Evolutionary conservation across 2,113 vertebrate genomes (phyloP).

Genomic region (Indicator maculatus): DNA sequence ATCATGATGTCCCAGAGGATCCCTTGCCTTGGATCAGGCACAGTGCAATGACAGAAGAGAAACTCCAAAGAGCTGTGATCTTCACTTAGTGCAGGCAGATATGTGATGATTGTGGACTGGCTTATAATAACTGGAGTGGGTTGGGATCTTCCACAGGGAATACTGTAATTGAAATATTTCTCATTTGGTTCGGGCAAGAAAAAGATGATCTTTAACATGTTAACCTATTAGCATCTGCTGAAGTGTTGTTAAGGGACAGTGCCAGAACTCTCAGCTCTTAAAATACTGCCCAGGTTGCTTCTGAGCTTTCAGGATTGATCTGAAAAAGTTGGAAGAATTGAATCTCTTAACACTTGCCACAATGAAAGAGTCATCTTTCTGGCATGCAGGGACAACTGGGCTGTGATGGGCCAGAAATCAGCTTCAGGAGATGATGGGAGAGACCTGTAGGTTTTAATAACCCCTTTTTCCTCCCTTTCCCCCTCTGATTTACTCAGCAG

Average conservation of each 20-base stretch:
- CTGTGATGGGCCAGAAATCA: not conserved
- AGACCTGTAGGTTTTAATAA: not conserved
- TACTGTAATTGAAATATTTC: slow-evolving; percentile 12
- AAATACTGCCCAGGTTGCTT: slow-evolving; percentile 10
- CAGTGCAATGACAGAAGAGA: not conserved
- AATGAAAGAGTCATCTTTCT: not conserved
- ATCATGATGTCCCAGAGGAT: not conserved
- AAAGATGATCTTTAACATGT: slow-evolving; percentile 19
- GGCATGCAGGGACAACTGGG: not conserved
- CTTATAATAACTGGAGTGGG: not conserved
- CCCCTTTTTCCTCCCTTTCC: not conserved
- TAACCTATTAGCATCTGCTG: not conserved
- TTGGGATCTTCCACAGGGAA: slow-evolving; percentile 14
- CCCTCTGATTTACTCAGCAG: not conserved
- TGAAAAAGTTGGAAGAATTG: not conserved
- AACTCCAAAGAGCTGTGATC: not conserved
- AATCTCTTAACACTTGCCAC: not conserved
- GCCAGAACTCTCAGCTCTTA: not conserved
- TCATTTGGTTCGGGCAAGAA: slow-evolving; percentile 13
- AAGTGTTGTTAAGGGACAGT: not conserved
- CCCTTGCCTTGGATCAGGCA: not conserved
- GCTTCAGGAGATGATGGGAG: not conserved
- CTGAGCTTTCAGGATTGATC: not conserved
- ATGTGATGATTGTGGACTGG: not conserved
- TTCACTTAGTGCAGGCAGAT: not conserved